phyloP scores from a whole-genome alignment of 2,888 invertebrate species.

The Drosophila koepferae region DNA sequence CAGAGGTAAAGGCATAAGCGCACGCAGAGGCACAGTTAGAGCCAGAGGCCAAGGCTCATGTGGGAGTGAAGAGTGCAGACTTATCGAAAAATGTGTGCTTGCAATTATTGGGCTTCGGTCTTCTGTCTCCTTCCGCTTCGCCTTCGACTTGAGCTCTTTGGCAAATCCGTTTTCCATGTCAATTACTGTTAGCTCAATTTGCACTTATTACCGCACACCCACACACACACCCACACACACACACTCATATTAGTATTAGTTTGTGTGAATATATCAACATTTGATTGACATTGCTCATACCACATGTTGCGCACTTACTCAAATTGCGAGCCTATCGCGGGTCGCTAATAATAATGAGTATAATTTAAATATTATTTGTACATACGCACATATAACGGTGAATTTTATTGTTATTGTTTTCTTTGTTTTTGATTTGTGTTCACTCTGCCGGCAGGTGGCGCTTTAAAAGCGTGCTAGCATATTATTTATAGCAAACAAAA shows the following conservation, averaged over 20 bases:
- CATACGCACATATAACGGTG: conserved; percentile 1
- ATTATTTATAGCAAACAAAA: conserved; percentile 15
- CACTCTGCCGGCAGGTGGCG: conserved; percentile 60
- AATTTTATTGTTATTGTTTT: conserved; percentile 8
- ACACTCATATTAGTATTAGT: not conserved
- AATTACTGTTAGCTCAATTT: conserved; percentile 38
- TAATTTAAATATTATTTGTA: conserved; percentile 52
- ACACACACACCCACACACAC: not conserved
- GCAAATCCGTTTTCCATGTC: conserved; percentile 46
- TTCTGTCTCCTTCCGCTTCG: conserved; percentile 11
- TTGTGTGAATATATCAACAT: not conserved
- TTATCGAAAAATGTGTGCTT: conserved; percentile 42
- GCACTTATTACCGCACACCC: conserved; percentile 21
- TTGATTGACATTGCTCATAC: conserved; percentile 53
- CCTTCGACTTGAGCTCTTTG: conserved; percentile 4
- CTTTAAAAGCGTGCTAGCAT: conserved; percentile 45
- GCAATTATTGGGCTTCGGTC: conserved; percentile 53
- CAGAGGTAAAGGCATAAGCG: not conserved
- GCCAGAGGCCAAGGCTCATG: conserved; percentile 3
- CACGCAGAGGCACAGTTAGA: not conserved
- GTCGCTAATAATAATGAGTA: conserved; percentile 36
- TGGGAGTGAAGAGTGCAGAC: conserved; percentile 7
- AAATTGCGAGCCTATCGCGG: conserved; percentile 17
- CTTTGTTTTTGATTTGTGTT: conserved; percentile 42
- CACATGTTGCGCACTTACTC: conserved; percentile 54